These are phyloP conservation scores for Microchirus variegatus DNA, from an alignment of 2,797 vertebrate genomes.

Conservation along the genomic window DNA sequence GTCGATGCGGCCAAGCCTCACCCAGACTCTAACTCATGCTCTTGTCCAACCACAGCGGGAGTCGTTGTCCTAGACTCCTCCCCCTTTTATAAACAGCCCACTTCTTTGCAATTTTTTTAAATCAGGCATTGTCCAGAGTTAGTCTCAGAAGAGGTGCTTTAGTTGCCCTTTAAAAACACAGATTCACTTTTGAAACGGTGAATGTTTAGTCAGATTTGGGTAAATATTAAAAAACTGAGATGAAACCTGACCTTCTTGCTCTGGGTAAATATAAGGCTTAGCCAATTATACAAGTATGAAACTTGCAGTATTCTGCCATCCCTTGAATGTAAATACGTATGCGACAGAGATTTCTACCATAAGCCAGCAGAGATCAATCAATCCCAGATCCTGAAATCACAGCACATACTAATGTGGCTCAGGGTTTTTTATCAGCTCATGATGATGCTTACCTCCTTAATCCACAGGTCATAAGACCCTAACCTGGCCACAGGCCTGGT, in stretches of 20 bases:
- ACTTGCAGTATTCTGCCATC: conserved; percentile 8
- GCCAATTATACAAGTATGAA: conserved; percentile 33
- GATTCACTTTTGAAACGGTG: no score
- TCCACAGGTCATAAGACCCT: conserved; percentile 34
- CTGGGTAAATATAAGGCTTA: conserved; percentile 18
- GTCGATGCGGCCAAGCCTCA: no score
- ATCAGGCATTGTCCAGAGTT: no score
- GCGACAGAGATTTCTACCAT: conserved; percentile 6
- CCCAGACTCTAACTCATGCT: no score
- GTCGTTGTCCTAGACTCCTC: no score
- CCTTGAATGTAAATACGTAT: conserved; percentile 23
- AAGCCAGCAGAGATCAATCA: conserved; percentile 27
- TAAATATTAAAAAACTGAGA: conserved; percentile 19
- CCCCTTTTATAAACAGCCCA: no score
- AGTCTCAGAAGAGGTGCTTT: no score
- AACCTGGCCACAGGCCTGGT: conserved; percentile 38
- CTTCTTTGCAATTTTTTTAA: no score
- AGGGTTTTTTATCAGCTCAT: conserved; percentile 13
- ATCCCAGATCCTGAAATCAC: conserved; percentile 18
- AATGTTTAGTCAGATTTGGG: no score
- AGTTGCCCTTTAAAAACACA: no score
- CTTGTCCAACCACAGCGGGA: no score
- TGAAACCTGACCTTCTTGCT: conserved; percentile 18
- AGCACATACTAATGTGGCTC: conserved; percentile 28
- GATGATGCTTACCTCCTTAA: conserved; percentile 33